Base-by-base conservation (phyloP, 2,888 invertebrate genomes). In the Iselma pallidipennis region DNA sequence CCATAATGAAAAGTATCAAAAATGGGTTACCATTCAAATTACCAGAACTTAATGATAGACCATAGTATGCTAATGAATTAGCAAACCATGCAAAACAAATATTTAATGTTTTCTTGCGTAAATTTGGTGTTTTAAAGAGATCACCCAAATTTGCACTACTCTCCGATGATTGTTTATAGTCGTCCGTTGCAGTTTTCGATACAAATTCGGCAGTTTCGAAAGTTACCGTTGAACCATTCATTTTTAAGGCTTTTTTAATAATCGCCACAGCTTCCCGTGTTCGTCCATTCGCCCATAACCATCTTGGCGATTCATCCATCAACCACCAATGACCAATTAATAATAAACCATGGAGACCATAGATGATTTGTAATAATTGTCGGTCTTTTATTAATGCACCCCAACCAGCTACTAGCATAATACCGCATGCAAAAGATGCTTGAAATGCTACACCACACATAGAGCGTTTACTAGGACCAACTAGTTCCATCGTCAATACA, bases 251-350 rank as follows among this genome's bases (percentile, higher is more conserved):
- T 75, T 86, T 91, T 69, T 88, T 85, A 4, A 93, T 86, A 64
- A 94, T 92, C 9, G 85, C 84, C 0, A 93, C 86, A 0, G 94
- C 89, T 80, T 94, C 91, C 53, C 85, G 85, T 0, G 86, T 83
- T 50, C 89, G 85, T 0, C 93, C 94, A 77, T 94, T 92, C 31
- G 90, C 88, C 94, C 94, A 94, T 6, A 94, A 80, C 94, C 94
- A 95, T 14, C 94, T 86, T 0, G 94, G 93, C 6, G 94, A 94
- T 82, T 95, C 94, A 71, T 94, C 94, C 87, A 95, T 90, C 4
- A 92, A 81, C 94, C 94, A 94, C 86, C 92, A 92, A 76, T 94
- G 93, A 1, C 88, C 90, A 29, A 94, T 80, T 0, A 94, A 84
- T 0, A 92, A 76, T 16, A 88, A 80, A 54, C 90, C 87, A 73